phyloP scores from a whole-genome alignment of 2,888 invertebrate genomes.

The Acronicta alni region DNA sequence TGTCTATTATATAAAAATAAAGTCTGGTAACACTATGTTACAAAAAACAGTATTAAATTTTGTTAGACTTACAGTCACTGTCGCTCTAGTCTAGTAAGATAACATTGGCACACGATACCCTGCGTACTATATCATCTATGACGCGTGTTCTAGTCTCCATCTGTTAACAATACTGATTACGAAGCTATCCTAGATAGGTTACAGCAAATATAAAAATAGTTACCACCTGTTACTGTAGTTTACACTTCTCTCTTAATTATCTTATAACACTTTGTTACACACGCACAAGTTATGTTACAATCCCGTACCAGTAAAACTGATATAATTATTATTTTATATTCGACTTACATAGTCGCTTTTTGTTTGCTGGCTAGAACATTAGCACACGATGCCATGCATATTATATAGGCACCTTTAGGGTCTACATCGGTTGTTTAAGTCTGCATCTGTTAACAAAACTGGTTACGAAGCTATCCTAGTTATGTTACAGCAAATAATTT shows the following conservation, averaged over 20 bases:
- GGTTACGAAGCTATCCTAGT: constrained; percentile 25
- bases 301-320: too few relatives aligned
- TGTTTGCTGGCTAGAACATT: background rate
- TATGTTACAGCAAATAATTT: background rate
- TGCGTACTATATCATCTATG: too few relatives aligned
- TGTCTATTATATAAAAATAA: too few relatives aligned
- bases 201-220: constrained; percentile 3
- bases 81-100: too few relatives aligned
- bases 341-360: too few relatives aligned
- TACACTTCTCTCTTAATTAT: background rate
- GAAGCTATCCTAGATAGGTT: constrained; percentile 25
- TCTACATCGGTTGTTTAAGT: too few relatives aligned
- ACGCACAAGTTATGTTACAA: background rate
- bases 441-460: constrained; percentile 32
- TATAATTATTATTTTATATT: too few relatives aligned
- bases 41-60: too few relatives aligned
- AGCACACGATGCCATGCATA: background rate
- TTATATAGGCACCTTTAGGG: too few relatives aligned
- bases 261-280: constrained; percentile 11
- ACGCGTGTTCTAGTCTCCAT: background rate
- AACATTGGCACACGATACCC: too few relatives aligned
- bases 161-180: constrained; percentile 41
- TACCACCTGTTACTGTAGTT: constrained; percentile 1
- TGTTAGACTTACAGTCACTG: too few relatives aligned
- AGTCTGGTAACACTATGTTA: too few relatives aligned